Conservation (phyloP, 2,888 invertebrate genomes). For the Teinopalpus imperialis region DNA sequence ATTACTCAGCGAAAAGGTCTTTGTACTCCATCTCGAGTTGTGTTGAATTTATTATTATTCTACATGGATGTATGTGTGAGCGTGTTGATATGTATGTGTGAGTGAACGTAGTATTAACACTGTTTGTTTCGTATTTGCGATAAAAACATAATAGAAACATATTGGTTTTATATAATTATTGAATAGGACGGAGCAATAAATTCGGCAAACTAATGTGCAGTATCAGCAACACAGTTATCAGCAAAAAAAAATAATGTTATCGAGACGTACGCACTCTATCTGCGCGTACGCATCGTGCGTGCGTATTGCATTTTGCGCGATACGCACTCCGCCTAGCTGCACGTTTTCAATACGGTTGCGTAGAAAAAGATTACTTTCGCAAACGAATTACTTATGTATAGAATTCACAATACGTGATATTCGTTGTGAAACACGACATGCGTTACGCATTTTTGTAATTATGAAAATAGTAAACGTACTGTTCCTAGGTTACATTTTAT, state of each 20-base stretch:
- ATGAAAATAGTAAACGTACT: slow-evolving; percentile 38
- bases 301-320: slow-evolving; percentile 69
- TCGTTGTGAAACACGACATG: slow-evolving; percentile 60
- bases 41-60: not conserved
- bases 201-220: slow-evolving; percentile 51
- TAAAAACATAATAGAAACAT: too few relatives aligned
- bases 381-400: slow-evolving; percentile 60
- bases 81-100: slow-evolving; percentile 29
- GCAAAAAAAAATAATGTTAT: slow-evolving; percentile 49
- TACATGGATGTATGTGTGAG: slow-evolving; percentile 7
- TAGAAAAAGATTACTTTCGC: slow-evolving; percentile 66
- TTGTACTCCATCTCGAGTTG: slow-evolving; percentile 37
- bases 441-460: slow-evolving; percentile 69
- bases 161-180: too few relatives aligned
- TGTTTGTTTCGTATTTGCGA: too few relatives aligned
- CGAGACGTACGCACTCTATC: slow-evolving; percentile 67
- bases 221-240: slow-evolving; percentile 55
- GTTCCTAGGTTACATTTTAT: slow-evolving; percentile 13
- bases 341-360: slow-evolving; percentile 59
- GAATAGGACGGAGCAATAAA: too few relatives aligned
- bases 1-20: slow-evolving; percentile 49
- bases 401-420: slow-evolving; percentile 68
- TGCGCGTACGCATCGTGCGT: slow-evolving; percentile 64
- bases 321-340: slow-evolving; percentile 51
- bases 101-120: too few relatives aligned